Evolutionary conservation across 2,113 vertebrate species (phyloP).

Genomic region (Leptocoma aspasia): DNA sequence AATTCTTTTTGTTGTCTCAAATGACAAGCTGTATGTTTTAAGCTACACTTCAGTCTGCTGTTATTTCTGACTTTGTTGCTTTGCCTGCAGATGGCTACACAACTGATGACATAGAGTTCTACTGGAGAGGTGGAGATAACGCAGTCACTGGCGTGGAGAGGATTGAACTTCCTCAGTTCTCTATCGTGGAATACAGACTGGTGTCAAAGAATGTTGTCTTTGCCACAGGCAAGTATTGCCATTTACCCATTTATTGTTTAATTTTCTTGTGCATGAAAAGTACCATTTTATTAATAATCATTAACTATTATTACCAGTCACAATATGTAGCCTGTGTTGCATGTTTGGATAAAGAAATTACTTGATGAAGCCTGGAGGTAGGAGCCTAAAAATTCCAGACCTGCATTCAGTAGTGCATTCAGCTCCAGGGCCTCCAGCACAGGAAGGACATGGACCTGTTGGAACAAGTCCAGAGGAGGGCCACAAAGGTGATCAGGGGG

Average conservation of each 20-base stretch:
- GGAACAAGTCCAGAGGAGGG: background rate
- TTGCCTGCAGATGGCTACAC: conserved; percentile 90
- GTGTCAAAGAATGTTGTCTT: conserved; percentile 97
- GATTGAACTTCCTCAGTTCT: conserved; percentile 97
- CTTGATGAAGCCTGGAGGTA: background rate
- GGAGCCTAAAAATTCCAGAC: background rate
- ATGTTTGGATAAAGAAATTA: background rate
- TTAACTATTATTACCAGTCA: background rate
- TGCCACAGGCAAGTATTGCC: conserved; percentile 85
- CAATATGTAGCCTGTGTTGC: background rate
- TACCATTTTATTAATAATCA: background rate
- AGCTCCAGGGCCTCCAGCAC: background rate
- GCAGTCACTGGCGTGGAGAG: conserved; percentile 92
- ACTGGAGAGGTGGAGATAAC: conserved; percentile 92
- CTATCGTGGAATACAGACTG: conserved; percentile 92
- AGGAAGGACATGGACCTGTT: background rate
- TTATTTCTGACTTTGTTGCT: background rate
- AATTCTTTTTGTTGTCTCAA: background rate
- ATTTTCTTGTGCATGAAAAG: background rate
- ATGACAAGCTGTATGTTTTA: background rate
- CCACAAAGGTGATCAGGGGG: background rate
- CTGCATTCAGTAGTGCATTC: background rate
- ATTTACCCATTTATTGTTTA: background rate
- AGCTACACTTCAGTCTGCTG: background rate
- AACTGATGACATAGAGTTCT: conserved; percentile 97